Conservation (phyloP, 2,888 invertebrate species). For the Drosophila emarginata region DNA sequence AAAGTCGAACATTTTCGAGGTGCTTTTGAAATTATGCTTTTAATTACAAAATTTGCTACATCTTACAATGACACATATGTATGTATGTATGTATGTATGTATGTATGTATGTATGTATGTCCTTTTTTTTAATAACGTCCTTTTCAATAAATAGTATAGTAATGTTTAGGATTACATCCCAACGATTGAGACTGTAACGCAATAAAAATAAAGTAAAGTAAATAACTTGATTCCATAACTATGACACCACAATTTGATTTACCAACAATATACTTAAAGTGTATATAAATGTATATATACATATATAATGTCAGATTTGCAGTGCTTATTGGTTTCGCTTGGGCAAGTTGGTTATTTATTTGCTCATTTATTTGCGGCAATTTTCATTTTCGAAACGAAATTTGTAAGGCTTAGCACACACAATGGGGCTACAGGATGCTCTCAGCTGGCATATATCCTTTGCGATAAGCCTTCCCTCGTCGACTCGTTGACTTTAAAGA, state of each 20-base stretch:
- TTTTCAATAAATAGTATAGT: too few species aligned
- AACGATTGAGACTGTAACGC: not conserved
- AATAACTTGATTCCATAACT: not conserved
- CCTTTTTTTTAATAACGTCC: too few species aligned
- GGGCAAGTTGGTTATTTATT: conserved; percentile 58
- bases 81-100: not conserved
- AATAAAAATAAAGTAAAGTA: not conserved
- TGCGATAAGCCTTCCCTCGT: conserved; percentile 44
- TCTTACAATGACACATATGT: not conserved
- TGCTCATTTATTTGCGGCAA: conserved; percentile 62
- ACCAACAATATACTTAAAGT: not conserved
- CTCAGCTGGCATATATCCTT: not conserved
- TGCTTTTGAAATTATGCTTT: too few species aligned
- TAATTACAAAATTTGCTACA: too few species aligned
- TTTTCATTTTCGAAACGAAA: conserved; percentile 61
- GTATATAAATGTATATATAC: not conserved
- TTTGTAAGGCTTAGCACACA: conserved; percentile 59
- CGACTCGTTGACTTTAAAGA: conserved; percentile 57
- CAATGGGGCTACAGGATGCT: conserved; percentile 11
- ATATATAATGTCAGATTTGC: conserved; percentile 4
- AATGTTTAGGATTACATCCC: not conserved
- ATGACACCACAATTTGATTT: not conserved
- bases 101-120: too few species aligned
- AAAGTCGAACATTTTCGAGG: too few species aligned
- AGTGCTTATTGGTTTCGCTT: conserved; percentile 6